Evolutionary conservation across 2,888 invertebrate genomes (phyloP).

Genomic region (Scaeva pyrastri): DNA sequence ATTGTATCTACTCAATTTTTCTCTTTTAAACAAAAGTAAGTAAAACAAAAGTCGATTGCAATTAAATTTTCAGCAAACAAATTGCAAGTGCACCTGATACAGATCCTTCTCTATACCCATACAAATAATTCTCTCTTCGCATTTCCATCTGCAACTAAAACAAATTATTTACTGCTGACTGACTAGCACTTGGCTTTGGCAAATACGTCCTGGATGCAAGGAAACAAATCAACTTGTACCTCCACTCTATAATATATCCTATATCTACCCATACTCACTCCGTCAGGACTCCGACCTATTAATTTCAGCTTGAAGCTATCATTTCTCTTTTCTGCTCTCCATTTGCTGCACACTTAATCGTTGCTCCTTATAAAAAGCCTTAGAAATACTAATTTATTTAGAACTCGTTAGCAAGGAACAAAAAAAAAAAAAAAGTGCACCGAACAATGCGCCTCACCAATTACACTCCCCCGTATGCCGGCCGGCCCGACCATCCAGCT

Average conservation of each 20-base stretch:
- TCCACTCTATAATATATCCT: neutral
- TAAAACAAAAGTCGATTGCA: conserved; percentile 15
- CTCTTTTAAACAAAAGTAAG: neutral
- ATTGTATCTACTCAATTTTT: conserved; percentile 9
- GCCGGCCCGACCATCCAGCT: too few species aligned
- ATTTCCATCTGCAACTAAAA: conserved; percentile 22
- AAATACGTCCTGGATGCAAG: conserved; percentile 21
- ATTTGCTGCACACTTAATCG: conserved; percentile 35
- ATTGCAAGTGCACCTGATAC: conserved; percentile 20
- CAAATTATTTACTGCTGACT: conserved; percentile 36
- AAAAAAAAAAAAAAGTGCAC: conserved; percentile 22
- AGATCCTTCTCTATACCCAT: neutral
- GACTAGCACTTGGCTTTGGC: conserved; percentile 21
- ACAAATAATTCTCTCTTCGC: neutral
- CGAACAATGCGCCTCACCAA: conserved; percentile 29
- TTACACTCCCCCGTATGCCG: neutral
- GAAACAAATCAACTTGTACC: conserved; percentile 51
- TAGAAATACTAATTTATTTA: conserved; percentile 55
- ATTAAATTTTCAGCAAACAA: conserved; percentile 35
- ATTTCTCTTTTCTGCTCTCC: conserved; percentile 19
- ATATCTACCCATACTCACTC: neutral
- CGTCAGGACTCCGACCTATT: conserved; percentile 36
- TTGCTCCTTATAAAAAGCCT: conserved; percentile 35
- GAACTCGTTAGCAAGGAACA: conserved; percentile 28
- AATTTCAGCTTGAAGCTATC: conserved; percentile 37